Conservation (phyloP, 2,797 vertebrate species). For the Gymnothorax reevesii region DNA sequence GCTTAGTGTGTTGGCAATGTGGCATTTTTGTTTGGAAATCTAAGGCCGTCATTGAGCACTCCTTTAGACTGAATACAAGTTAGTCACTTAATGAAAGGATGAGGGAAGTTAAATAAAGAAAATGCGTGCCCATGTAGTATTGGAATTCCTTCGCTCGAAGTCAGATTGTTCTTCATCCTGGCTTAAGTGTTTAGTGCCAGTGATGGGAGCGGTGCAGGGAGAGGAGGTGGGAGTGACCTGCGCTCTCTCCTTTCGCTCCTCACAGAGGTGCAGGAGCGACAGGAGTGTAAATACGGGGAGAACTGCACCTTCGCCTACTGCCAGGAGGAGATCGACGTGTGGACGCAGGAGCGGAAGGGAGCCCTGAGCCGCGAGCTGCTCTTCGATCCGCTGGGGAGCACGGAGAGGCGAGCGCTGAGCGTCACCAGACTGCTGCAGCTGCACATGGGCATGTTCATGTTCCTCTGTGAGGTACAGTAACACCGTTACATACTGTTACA, state of each 20-base stretch:
- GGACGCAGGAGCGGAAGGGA: slow-evolving; percentile 97
- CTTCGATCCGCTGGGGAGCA: slow-evolving; percentile 84
- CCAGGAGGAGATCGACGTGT: slow-evolving; percentile 98
- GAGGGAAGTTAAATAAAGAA: too few relatives aligned
- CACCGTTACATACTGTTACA: not conserved
- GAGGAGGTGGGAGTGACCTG: not conserved
- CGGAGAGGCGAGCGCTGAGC: slow-evolving; percentile 76
- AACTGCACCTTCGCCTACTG: slow-evolving; percentile 99
- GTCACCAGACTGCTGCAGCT: slow-evolving; percentile 79
- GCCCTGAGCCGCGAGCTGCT: slow-evolving; percentile 94
- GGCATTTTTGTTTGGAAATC: too few relatives aligned
- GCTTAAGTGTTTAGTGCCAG: too few relatives aligned
- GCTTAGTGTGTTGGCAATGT: too few relatives aligned
- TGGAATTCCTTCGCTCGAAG: too few relatives aligned
- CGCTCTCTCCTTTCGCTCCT: slow-evolving; percentile 10
- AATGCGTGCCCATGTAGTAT: too few relatives aligned
- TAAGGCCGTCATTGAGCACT: too few relatives aligned
- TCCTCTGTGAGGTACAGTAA: slow-evolving; percentile 80
- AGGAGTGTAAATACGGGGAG: slow-evolving; percentile 98
- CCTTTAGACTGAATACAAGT: too few relatives aligned
- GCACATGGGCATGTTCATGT: slow-evolving; percentile 86
- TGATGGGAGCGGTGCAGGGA: too few relatives aligned
- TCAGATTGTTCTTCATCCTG: too few relatives aligned
- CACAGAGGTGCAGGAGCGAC: slow-evolving; percentile 95
- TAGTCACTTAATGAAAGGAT: too few relatives aligned